These are phyloP conservation scores for Tipula helvola DNA, from an alignment of 2,888 invertebrate genomes.

Conservation along the genomic window DNA sequence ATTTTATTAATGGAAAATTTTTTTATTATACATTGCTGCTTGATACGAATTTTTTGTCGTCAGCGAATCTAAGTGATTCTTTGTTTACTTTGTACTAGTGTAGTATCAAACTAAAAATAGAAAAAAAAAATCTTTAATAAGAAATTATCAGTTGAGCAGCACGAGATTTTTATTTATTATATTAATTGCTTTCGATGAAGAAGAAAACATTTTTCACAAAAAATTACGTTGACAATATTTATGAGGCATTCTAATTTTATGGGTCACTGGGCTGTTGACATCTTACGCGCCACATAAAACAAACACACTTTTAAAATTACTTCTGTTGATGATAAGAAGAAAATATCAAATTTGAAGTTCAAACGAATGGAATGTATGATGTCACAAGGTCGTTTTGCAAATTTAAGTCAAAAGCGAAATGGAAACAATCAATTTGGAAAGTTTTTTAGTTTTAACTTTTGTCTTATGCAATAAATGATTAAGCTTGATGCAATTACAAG, in stretches of 20 bases:
- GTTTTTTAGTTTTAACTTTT: neutral
- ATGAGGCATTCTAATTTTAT: neutral
- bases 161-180: neutral
- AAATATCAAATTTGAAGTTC: neutral
- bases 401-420: neutral
- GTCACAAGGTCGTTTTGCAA: neutral
- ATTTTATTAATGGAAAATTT: neutral
- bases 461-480: neutral
- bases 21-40: neutral
- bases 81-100: neutral
- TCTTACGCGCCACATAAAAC: neutral
- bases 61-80: neutral
- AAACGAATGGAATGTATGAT: neutral
- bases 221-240: neutral
- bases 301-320: neutral
- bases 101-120: neutral
- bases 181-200: neutral
- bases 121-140: neutral
- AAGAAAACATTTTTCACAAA: neutral
- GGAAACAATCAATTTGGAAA: neutral
- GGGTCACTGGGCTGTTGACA: neutral
- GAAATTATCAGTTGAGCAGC: neutral
- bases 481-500: neutral
- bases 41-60: neutral
- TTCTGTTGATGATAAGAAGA: neutral